Percentiles rank a stretch among this genome's conserved stretches.
phyloP scores from a whole-genome alignment of 2,113 vertebrate genomes.

The Rhadina sibilatrix region DNA sequence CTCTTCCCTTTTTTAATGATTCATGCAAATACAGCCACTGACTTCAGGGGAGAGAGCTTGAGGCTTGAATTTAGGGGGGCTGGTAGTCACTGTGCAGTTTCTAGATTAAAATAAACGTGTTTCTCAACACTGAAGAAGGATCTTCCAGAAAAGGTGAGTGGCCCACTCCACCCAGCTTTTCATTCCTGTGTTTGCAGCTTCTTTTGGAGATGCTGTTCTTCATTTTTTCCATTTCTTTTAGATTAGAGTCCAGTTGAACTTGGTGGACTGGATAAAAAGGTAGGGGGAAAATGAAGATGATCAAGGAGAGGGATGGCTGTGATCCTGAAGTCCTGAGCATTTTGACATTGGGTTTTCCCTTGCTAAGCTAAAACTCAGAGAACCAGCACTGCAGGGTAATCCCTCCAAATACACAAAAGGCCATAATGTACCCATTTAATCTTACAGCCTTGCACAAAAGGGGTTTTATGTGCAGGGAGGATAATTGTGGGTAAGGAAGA shows the following conservation, averaged over 20 bases:
- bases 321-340: neutral
- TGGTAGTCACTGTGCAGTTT: neutral
- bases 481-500: neutral
- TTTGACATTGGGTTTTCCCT: neutral
- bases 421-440: neutral
- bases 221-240: neutral
- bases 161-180: neutral
- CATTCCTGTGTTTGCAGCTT: neutral
- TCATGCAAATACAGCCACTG: neutral
- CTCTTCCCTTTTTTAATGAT: neutral
- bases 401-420: neutral
- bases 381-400: neutral
- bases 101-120: neutral
- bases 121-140: neutral
- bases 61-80: neutral
- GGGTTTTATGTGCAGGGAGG: neutral
- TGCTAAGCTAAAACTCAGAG: neutral
- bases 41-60: neutral
- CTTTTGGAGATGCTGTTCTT: neutral
- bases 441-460: neutral
- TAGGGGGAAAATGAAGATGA: neutral
- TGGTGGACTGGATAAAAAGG: neutral
- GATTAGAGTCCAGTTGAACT: neutral
- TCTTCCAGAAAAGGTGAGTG: neutral
- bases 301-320: neutral